A percentile compares a stretch with the other conserved stretches of the same genome.
Evolutionary conservation across 2,888 invertebrate genomes (phyloP).

Genomic region (Nephrocerus scutellatus): DNA sequence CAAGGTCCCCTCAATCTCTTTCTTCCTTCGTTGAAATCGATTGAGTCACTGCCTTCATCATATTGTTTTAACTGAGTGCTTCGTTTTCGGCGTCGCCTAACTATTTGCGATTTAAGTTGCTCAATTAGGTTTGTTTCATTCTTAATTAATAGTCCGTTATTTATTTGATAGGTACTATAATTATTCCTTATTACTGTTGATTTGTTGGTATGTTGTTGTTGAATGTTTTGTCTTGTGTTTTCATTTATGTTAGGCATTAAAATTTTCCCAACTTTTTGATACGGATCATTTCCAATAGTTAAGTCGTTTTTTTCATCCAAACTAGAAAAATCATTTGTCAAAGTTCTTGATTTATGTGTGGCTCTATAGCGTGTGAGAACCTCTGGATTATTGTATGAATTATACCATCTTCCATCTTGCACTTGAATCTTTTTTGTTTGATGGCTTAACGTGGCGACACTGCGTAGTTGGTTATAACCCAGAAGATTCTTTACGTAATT

Average conservation of each 20-base stretch:
- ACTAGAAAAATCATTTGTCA: constrained; percentile 22
- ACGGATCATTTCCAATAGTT: constrained; percentile 2
- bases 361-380: constrained; percentile 27
- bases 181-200: constrained; percentile 10
- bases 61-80: constrained; percentile 10
- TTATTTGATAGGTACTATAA: constrained; percentile 18
- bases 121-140: constrained; percentile 31
- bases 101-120: constrained; percentile 40
- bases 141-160: constrained; percentile 9
- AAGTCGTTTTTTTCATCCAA: constrained; percentile 22
- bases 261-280: constrained; percentile 22
- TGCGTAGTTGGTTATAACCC: constrained; percentile 27
- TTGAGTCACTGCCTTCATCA: constrained; percentile 25
- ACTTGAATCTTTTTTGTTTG: constrained; percentile 27
- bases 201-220: constrained; percentile 19
- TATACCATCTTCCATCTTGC: constrained; percentile 35
- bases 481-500: constrained; percentile 41
- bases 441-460: constrained; percentile 22
- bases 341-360: constrained; percentile 30
- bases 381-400: constrained; percentile 32
- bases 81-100: constrained; percentile 33
- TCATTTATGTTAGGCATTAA: constrained; percentile 33
- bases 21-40: constrained; percentile 27
- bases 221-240: constrained; percentile 22
- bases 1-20: constrained; percentile 55